Base-by-base conservation (phyloP, 2,888 invertebrate genomes). In the Scaptomyza cyrtandrae region DNA sequence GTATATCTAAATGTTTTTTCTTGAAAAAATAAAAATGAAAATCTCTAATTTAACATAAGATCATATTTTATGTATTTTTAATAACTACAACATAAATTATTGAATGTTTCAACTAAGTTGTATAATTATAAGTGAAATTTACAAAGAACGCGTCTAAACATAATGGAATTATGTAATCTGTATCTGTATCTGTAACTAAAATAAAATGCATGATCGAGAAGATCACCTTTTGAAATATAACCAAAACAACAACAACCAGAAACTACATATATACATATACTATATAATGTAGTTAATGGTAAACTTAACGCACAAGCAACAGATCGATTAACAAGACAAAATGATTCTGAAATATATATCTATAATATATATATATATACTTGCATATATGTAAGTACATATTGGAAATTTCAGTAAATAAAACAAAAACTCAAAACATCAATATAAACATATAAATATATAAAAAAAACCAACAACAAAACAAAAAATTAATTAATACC, bases 91-190 rank as follows among this genome's bases (percentile, higher is more conserved):
- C 63, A 65, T 61, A 58, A 80, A 64, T 87, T 82, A 82, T 88
- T 83, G 84, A 88, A 86, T 83, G 84, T 88, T 85, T 87, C 89
- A 85, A 79, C 85, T 85, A 85, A 88, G 89, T 85, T 85, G 89
- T 88, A 88, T 87, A 87, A 73, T 89, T 88, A 82, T 88, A 85
- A 85, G 88, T 73, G 62, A 78, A 67, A 61, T 74, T 77, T 70
- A 74, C 60, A 74, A 74, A 64, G 33, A 58, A 56, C 56, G 62
- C 64, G 70, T 60, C 63, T 59, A 64, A 45, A 75, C 88, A 88
- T 84, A 88, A 88, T 88, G 78, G 74, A 86, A 88, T 86, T 88
- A 86, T 78, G 84, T 80, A 19, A 65, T 39, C 58, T 71, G 85
- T 85, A 85, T 71, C 78, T 80, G 39, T 39, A 39, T 14, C 39